These are phyloP conservation scores for Chalcis sispes DNA, from an alignment of 2,888 invertebrate genomes.

Conservation along the genomic window DNA sequence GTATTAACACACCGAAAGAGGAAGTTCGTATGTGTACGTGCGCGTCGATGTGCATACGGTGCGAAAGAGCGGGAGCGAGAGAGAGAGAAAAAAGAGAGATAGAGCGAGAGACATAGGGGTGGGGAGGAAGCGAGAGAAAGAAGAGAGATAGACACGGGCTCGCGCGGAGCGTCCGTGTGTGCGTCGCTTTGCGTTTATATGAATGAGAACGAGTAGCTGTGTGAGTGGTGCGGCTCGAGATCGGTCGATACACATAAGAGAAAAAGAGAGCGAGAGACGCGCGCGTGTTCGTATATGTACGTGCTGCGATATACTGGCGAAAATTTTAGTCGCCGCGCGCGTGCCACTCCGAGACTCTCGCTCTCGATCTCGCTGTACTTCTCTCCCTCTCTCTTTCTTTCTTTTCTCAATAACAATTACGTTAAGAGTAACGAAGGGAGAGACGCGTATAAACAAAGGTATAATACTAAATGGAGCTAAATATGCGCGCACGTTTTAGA, in stretches of 20 bases:
- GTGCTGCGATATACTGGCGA: background rate
- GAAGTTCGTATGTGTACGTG: background rate
- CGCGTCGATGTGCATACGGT: background rate
- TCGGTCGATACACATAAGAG: slow-evolving; percentile 38
- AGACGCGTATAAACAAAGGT: no score
- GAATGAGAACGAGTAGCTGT: no score
- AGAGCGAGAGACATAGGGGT: background rate
- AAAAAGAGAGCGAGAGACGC: slow-evolving; percentile 24
- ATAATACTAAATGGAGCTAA: no score
- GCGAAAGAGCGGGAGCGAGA: background rate
- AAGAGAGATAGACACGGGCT: slow-evolving; percentile 2
- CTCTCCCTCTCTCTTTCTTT: background rate
- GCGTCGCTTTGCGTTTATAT: no score
- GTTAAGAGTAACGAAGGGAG: no score
- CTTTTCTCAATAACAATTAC: background rate
- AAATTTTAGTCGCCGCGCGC: slow-evolving; percentile 27
- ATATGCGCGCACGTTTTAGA: no score
- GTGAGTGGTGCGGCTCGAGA: slow-evolving; percentile 2
- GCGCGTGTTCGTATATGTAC: background rate
- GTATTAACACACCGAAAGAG: background rate
- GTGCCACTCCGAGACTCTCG: background rate
- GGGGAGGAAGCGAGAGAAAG: background rate
- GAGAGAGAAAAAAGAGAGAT: background rate
- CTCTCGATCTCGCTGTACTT: background rate
- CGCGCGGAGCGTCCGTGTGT: background rate